Evolutionary conservation across 2,113 vertebrate species (phyloP).

Genomic region (Sminthopsis crassicaudata): DNA sequence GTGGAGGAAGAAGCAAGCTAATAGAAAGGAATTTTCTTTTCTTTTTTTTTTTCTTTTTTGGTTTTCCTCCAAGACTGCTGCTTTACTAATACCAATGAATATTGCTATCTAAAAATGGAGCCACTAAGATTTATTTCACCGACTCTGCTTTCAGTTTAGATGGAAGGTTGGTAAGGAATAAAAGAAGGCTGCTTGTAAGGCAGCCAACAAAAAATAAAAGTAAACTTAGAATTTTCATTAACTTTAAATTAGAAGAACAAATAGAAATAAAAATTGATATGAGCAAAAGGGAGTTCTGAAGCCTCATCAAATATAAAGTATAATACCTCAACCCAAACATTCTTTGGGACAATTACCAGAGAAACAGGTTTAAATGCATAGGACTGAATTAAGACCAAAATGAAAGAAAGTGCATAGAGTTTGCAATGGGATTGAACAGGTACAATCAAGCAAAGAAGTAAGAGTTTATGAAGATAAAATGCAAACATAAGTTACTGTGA

Average conservation of each 20-base stretch:
- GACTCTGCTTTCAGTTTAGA: slow-evolving; percentile 73
- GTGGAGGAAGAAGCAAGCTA: slow-evolving; percentile 57
- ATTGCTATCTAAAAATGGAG: slow-evolving; percentile 72
- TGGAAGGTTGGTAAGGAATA: slow-evolving; percentile 73
- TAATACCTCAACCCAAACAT: slow-evolving; percentile 79
- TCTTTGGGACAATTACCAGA: slow-evolving; percentile 81
- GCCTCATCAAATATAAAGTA: slow-evolving; percentile 78
- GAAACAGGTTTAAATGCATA: slow-evolving; percentile 75
- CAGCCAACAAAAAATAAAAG: slow-evolving; percentile 79
- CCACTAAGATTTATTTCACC: slow-evolving; percentile 69
- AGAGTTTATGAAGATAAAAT: background rate
- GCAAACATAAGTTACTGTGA: background rate
- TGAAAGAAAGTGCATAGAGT: slow-evolving; percentile 79
- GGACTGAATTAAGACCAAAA: slow-evolving; percentile 75
- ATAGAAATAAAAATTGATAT: slow-evolving; percentile 80
- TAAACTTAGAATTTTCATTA: slow-evolving; percentile 84
- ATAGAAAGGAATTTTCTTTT: slow-evolving; percentile 67
- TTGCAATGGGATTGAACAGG: slow-evolving; percentile 80
- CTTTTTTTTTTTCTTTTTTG: slow-evolving; percentile 36
- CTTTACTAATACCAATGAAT: slow-evolving; percentile 58
- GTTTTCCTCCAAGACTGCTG: slow-evolving; percentile 67
- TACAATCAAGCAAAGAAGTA: slow-evolving; percentile 74
- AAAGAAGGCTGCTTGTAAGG: slow-evolving; percentile 77
- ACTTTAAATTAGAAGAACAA: slow-evolving; percentile 83
- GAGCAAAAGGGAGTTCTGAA: slow-evolving; percentile 81